Percentiles rank a stretch among this genome's conserved stretches.
Evolutionary conservation across 2,113 vertebrate genomes (phyloP).

Genomic region (Bombycilla garrulus): DNA sequence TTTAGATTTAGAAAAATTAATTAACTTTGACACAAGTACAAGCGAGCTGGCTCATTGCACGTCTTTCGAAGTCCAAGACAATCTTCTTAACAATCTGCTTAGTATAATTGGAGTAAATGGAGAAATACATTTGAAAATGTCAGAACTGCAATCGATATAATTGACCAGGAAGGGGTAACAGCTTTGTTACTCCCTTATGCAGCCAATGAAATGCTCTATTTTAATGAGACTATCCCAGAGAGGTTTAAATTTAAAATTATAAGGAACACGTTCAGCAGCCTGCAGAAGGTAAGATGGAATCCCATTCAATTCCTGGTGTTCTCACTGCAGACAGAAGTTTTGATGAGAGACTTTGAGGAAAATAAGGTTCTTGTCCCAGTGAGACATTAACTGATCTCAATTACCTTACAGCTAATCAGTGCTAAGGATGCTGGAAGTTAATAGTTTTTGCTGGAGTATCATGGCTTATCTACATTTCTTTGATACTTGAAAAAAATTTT

Average conservation of each 20-base stretch:
- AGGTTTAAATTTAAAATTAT: conserved; percentile 16
- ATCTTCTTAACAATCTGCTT: conserved; percentile 37
- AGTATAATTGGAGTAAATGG: conserved; percentile 45
- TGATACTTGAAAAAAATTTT: neutral
- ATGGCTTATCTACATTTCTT: neutral
- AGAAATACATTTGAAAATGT: conserved; percentile 48
- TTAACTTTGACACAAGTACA: conserved; percentile 52
- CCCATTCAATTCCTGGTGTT: neutral
- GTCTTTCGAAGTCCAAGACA: conserved; percentile 27
- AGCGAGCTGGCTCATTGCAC: neutral
- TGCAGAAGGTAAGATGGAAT: neutral
- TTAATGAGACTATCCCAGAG: neutral
- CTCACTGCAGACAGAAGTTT: neutral
- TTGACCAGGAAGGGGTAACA: conserved; percentile 16
- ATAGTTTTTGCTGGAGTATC: neutral
- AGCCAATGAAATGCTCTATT: neutral
- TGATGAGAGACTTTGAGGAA: neutral
- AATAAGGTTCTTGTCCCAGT: neutral
- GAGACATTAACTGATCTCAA: conserved; percentile 25
- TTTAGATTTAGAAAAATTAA: conserved; percentile 54
- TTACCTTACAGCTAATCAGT: conserved; percentile 30
- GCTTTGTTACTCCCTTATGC: neutral
- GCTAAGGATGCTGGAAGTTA: conserved; percentile 10
- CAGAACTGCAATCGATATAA: conserved; percentile 27
- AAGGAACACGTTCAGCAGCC: neutral